Evolutionary conservation across 2,888 invertebrate species (phyloP).

Genomic region (Tenthredo livida): DNA sequence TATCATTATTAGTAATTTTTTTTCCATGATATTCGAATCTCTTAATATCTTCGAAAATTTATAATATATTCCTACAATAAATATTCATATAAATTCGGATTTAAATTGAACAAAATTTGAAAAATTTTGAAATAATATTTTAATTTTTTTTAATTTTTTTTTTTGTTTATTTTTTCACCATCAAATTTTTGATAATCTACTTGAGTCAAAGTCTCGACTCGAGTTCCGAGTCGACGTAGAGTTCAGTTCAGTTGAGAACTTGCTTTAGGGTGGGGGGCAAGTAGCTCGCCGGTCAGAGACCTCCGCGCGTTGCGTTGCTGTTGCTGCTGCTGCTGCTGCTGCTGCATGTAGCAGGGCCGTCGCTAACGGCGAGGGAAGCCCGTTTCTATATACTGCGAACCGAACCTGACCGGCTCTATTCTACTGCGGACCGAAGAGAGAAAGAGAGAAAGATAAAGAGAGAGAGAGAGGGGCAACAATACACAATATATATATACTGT

Average conservation of each 20-base stretch:
- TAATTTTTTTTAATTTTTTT: neutral
- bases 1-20: neutral
- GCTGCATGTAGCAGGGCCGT: slow-evolving; percentile 9
- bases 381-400: slow-evolving; percentile 8
- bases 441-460: neutral
- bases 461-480: neutral
- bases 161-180: neutral
- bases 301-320: slow-evolving; percentile 61
- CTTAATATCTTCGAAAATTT: neutral
- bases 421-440: neutral
- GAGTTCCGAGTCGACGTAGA: slow-evolving; percentile 64
- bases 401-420: slow-evolving; percentile 3
- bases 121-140: no score
- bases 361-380: slow-evolving; percentile 7
- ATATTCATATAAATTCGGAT: no score
- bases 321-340: neutral
- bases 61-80: no score
- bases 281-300: slow-evolving; percentile 75
- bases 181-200: neutral
- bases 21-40: neutral
- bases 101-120: no score
- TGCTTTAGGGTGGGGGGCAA: slow-evolving; percentile 38
- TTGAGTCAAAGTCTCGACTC: slow-evolving; percentile 2
- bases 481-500: neutral
- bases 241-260: slow-evolving; percentile 17